phyloP scores from a whole-genome alignment of 1,140 invertebrate species.

The Megalopta genalis region DNA sequence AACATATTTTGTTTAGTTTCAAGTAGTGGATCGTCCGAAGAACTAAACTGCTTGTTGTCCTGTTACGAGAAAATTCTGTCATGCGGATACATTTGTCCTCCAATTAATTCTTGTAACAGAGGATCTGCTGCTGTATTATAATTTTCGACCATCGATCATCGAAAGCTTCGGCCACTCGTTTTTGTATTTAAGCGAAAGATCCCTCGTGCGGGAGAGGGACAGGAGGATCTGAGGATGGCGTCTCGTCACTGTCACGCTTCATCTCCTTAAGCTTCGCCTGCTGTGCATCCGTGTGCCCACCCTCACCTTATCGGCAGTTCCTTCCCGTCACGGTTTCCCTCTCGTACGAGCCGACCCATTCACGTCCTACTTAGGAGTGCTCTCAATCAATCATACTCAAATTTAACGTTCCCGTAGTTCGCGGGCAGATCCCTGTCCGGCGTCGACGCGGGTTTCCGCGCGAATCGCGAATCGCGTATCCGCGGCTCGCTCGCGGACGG shows the following conservation, averaged over 20 bases:
- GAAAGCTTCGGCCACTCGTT: conserved; percentile 24
- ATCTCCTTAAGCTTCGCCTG: conserved; percentile 53
- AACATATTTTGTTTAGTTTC: no score
- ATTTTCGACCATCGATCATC: background rate
- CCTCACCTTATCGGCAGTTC: conserved; percentile 40
- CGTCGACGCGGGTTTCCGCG: background rate
- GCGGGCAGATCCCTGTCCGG: conserved; percentile 19
- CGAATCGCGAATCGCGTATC: background rate
- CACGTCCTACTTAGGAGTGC: conserved; percentile 63
- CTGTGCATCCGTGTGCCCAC: conserved; percentile 27
- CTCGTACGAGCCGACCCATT: conserved; percentile 53
- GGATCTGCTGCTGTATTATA: no score
- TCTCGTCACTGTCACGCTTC: conserved; percentile 55
- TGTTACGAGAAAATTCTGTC: no score
- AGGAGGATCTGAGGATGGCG: conserved; percentile 4
- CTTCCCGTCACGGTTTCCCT: conserved; percentile 34
- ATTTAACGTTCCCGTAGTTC: conserved; percentile 52
- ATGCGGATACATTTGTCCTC: no score
- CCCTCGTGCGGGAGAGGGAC: background rate
- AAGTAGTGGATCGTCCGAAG: no score
- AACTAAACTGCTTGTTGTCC: no score
- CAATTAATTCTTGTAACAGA: no score
- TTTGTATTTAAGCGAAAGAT: conserved; percentile 50
- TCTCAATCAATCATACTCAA: conserved; percentile 76
- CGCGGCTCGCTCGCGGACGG: background rate